Evolutionary conservation across 2,888 invertebrate species (phyloP).

Genomic region (Lithophane ornitopus): DNA sequence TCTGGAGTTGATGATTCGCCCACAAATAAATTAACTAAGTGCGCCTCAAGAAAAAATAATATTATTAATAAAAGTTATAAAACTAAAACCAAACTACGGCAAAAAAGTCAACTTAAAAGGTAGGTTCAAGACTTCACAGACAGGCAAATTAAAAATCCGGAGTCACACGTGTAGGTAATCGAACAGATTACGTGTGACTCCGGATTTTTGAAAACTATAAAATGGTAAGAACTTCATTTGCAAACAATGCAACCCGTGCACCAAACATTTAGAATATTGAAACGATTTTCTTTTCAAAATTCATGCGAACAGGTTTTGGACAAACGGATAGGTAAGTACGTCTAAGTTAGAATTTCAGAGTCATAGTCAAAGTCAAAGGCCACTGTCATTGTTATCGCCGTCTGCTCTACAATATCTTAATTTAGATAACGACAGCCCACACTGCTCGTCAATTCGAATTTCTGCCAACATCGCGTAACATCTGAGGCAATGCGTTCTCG

Average conservation of each 20-base stretch:
- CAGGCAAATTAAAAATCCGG: no score
- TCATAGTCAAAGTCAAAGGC: neutral
- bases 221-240: neutral
- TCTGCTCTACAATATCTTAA: conserved; percentile 11
- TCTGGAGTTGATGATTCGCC: no score
- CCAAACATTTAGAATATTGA: neutral
- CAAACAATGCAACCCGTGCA: neutral
- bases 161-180: no score
- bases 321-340: neutral
- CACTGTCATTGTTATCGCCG: neutral
- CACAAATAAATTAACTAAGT: no score
- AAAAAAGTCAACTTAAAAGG: no score
- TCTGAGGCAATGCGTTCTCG: conserved; percentile 32
- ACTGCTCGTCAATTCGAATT: conserved; percentile 13
- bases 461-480: conserved; percentile 26
- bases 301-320: neutral
- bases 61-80: no score
- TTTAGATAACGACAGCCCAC: conserved; percentile 8
- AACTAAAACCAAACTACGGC: no score
- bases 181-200: no score
- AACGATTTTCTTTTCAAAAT: neutral
- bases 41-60: no score
- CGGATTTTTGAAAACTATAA: no score
- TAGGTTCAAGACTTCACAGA: no score
- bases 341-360: neutral